Percentiles rank a stretch among this genome's conserved stretches.
Conservation (phyloP, 2,888 invertebrate species). For the Chymomyza fuscimana region DNA sequence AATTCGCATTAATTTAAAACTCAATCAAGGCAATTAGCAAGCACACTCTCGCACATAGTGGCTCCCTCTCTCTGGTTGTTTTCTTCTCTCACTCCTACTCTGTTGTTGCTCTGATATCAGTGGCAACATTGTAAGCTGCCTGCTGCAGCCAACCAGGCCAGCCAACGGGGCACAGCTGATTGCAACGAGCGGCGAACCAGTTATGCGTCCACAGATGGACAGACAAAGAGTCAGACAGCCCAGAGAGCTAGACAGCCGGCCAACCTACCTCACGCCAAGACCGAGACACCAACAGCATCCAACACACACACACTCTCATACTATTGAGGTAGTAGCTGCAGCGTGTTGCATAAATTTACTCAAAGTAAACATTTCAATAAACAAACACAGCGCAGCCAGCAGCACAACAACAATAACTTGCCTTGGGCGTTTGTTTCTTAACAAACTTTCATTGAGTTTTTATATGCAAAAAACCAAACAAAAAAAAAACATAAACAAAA, state of each 20-base stretch:
- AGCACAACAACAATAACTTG: slow-evolving; percentile 37
- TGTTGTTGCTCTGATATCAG: slow-evolving; percentile 15
- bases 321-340: slow-evolving; percentile 26
- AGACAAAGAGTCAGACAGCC: not conserved
- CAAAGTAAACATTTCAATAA: slow-evolving; percentile 60
- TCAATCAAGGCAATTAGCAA: slow-evolving; percentile 73
- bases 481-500: slow-evolving; percentile 26
- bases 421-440: slow-evolving; percentile 61
- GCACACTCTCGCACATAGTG: slow-evolving; percentile 49
- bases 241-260: not conserved
- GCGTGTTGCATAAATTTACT: slow-evolving; percentile 43
- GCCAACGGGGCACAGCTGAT: slow-evolving; percentile 31
- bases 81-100: slow-evolving; percentile 15
- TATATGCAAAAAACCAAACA: slow-evolving; percentile 51
- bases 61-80: slow-evolving; percentile 1
- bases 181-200: slow-evolving; percentile 50
- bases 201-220: slow-evolving; percentile 42
- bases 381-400: slow-evolving; percentile 24
- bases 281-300: slow-evolving; percentile 23
- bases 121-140: slow-evolving; percentile 61
- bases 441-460: slow-evolving; percentile 70
- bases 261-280: slow-evolving; percentile 67
- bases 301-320: slow-evolving; percentile 38
- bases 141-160: slow-evolving; percentile 19
- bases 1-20: slow-evolving; percentile 74